These are phyloP conservation scores for Keiferia lycopersicella DNA, from an alignment of 2,888 invertebrate genomes.

Conservation along the genomic window DNA sequence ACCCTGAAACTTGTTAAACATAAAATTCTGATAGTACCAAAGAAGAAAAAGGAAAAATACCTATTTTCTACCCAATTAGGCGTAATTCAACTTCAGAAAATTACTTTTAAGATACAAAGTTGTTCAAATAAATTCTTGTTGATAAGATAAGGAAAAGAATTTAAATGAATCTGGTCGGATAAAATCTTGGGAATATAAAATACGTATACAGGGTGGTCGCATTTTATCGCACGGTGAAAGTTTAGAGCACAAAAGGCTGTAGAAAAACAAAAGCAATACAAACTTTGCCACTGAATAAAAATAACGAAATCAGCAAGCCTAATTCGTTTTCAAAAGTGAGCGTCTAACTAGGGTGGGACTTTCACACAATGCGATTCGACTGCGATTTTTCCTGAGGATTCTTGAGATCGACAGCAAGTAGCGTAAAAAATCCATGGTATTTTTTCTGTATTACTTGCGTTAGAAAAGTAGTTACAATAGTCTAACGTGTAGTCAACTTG, in stretches of 20 bases:
- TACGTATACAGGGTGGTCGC: slow-evolving; percentile 5
- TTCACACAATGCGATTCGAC: slow-evolving; percentile 37
- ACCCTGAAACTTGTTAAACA: neutral
- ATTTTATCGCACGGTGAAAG: slow-evolving; percentile 53
- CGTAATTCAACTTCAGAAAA: slow-evolving; percentile 35
- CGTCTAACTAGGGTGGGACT: slow-evolving; percentile 34
- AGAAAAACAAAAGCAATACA: slow-evolving; percentile 66
- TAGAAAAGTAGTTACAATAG: too few relatives aligned
- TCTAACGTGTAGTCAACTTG: too few relatives aligned
- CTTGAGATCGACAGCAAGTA: too few relatives aligned
- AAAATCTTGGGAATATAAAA: slow-evolving; percentile 59
- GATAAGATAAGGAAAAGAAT: slow-evolving; percentile 46
- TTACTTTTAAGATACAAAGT: slow-evolving; percentile 35
- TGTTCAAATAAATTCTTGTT: slow-evolving; percentile 5
- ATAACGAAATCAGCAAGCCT: slow-evolving; percentile 64
- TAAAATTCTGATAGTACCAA: neutral
- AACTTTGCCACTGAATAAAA: slow-evolving; percentile 74
- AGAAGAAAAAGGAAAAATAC: neutral
- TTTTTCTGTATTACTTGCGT: too few relatives aligned
- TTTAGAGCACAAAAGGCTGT: slow-evolving; percentile 53
- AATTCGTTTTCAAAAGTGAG: slow-evolving; percentile 65
- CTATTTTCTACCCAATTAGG: slow-evolving; percentile 2
- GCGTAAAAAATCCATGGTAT: too few relatives aligned
- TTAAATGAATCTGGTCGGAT: slow-evolving; percentile 69
- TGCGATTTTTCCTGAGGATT: neutral